Base-by-base conservation (phyloP, 2,113 vertebrate genomes). In the Mustela nigripes region DNA sequence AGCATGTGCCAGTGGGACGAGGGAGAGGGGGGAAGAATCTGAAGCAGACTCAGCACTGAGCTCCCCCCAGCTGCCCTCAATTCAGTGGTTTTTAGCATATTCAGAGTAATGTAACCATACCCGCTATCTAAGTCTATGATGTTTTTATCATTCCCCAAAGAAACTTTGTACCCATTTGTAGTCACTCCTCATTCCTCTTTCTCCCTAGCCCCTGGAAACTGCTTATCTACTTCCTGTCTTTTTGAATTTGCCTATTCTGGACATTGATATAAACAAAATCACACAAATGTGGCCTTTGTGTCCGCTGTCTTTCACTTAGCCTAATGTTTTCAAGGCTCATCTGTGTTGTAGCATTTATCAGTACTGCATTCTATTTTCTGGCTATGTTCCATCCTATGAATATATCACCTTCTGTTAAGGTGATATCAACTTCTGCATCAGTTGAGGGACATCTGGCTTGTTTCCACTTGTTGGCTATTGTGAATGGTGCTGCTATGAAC, bases 281-380 rank as follows among this genome's bases (percentile, higher is more conserved):
- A 50, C 42, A 88, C 33, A 62, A 45, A 58, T 39, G 10, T 53
- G 73, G 73, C n/a, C 28, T 96, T 86, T 83, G 24, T 89, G 48
- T 92, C 78, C 33, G 58, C 22, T 67, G 65, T 71, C 36, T 89
- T 80, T 85, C 28, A 84, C 28, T 71, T 80, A 85, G 11, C 36
- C 28, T 79, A n/a, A 71, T 60, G 45, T 87, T 88, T 82, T 82
- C 67, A 69, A 82, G 58, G 33, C 81, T 82, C 48, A 67, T 18
- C 50, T 96, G 58, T 42, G 33, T 65, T 81, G 42, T 58, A 53
- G 65, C 14, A 36, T 58, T 84, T 93, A 48, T 26, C 69, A 79
- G 42, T 33, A 63, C 53, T 95, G 42, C 50, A 73, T 95, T 92
- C 14, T 69, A 5, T 62, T 92, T 89, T 89, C 76, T 78, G 58